Evolutionary conservation across 2,888 invertebrate species (phyloP), one percentile per base, ranked within the genome.

Genomic region (Synergus japonicus): DNA sequence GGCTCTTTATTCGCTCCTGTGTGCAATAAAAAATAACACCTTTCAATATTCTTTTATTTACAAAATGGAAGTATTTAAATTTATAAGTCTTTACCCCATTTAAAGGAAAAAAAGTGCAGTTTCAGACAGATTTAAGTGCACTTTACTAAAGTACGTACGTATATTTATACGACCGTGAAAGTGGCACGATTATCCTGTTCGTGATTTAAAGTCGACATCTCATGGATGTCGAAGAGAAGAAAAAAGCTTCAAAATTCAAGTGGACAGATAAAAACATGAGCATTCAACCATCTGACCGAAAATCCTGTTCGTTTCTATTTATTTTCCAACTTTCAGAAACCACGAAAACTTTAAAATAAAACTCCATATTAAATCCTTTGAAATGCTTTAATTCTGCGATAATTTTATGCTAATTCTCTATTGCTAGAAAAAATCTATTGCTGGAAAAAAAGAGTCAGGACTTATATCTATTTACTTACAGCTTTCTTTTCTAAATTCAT

Each of bases 201-300:
- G 15, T 66, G n/a, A 66, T 46, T 44, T 67, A 46, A 67, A 46
- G 67, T 67, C 22, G 18, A 44, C 67, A 46, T 67, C 13, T 67
- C 46, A 66, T 44, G 22, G 67, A 46, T 46, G 7, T 64, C 37
- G 15, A 64, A 37, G 64, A 37, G 41, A 64, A 64, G 4, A 64
- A 64, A 64, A 41, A 29, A 64, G 37, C 15, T 15, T 15, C 4
- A 15, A 13, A 67, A 22, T 18, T 7, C 13, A 67, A 67, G 13
- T 22, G 46, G 4, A 67, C 8, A 9, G 18, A 43, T 43, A 43
- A 63, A 63, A 58, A n/a, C 58, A 58, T 4, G 4, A 4, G 7
- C 15, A 37, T 37, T 7, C 37, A 37, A 37, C 37, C 37, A 37
- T 37, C 37, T 37, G 37, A 5, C 1, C 18, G 15, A 4, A 41